Conservation (phyloP, 2,797 vertebrate species). For the Centroberyx gerrardi region DNA sequence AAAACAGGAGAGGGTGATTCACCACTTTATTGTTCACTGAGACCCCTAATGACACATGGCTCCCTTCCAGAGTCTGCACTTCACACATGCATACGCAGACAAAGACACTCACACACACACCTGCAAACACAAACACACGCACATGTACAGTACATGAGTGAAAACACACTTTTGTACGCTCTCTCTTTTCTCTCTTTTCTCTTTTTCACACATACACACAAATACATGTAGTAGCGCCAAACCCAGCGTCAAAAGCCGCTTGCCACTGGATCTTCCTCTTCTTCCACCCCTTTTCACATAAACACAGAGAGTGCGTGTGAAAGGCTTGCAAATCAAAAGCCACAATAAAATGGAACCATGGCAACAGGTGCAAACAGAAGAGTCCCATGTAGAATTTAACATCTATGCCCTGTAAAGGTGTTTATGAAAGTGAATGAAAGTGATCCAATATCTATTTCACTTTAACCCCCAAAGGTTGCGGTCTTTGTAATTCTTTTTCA, state of each 20-base stretch:
- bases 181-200: background rate
- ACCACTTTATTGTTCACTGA: constrained; percentile 71
- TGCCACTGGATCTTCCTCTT: constrained; percentile 32
- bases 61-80: constrained; percentile 48
- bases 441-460: constrained; percentile 43
- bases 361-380: constrained; percentile 41
- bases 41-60: constrained; percentile 62
- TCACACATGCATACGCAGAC: constrained; percentile 20
- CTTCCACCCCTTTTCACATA: constrained; percentile 10
- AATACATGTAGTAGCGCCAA: constrained; percentile 29
- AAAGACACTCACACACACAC: background rate
- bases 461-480: constrained; percentile 31
- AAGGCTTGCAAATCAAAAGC: constrained; percentile 19
- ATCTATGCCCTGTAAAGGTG: constrained; percentile 25
- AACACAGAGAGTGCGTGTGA: constrained; percentile 7
- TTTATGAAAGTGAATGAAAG: constrained; percentile 33
- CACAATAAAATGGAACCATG: constrained; percentile 28
- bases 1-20: constrained; percentile 67
- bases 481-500: constrained; percentile 42
- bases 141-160: constrained; percentile 8
- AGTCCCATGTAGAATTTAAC: constrained; percentile 6
- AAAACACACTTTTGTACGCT: background rate
- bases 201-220: background rate
- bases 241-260: constrained; percentile 16
- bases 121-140: background rate